These are phyloP conservation scores for Phasia obesa DNA, from an alignment of 2,888 invertebrate species.

Conservation along the genomic window DNA sequence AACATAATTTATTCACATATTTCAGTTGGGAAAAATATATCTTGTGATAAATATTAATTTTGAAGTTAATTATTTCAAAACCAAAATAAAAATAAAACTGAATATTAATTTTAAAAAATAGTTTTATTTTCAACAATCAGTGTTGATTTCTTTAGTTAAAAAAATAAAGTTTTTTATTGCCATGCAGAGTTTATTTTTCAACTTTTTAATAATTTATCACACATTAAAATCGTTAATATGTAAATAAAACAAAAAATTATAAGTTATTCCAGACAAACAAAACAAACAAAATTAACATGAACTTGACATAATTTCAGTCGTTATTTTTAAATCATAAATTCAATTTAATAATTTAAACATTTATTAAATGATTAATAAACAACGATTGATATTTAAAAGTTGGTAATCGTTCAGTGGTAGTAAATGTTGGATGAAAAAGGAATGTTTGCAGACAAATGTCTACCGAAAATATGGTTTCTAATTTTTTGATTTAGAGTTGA, in stretches of 20 bases:
- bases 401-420: too few species aligned
- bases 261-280: neutral
- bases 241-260: neutral
- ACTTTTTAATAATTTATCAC: neutral
- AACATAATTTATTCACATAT: too few species aligned
- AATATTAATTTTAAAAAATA: too few species aligned
- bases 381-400: neutral
- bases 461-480: too few species aligned
- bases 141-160: neutral
- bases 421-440: too few species aligned
- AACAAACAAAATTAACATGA: conserved; percentile 26
- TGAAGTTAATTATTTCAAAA: too few species aligned
- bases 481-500: too few species aligned
- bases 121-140: too few species aligned
- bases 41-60: too few species aligned
- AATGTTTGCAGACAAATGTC: too few species aligned
- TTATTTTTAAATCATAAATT: neutral
- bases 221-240: neutral
- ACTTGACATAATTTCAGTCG: conserved; percentile 52
- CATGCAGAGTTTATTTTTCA: neutral
- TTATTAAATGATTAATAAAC: neutral
- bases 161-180: neutral
- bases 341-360: neutral
- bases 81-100: too few species aligned
- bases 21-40: too few species aligned